phyloP scores from a whole-genome alignment of 2,888 invertebrate genomes.

The Drosophila recens region DNA sequence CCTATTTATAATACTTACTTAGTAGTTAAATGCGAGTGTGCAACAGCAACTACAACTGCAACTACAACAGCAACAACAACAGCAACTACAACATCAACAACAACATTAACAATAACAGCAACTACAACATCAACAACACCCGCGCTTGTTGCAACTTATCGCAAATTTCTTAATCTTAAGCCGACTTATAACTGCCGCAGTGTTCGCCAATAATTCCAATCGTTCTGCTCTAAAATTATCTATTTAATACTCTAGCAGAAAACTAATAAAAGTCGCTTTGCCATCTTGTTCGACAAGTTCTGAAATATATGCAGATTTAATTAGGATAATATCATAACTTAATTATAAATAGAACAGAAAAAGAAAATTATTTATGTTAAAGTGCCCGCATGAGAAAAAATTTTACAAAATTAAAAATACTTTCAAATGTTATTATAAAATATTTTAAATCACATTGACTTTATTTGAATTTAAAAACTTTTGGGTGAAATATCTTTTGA shows the following conservation, averaged over 20 bases:
- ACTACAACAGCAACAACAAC: slow-evolving; percentile 22
- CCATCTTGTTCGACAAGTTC: neutral
- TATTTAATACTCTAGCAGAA: slow-evolving; percentile 25
- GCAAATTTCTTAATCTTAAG: slow-evolving; percentile 61
- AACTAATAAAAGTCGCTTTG: slow-evolving; percentile 2
- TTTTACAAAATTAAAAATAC: neutral
- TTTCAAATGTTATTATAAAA: neutral
- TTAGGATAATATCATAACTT: neutral
- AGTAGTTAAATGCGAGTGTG: slow-evolving; percentile 28
- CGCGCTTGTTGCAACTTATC: slow-evolving; percentile 46
- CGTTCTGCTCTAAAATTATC: slow-evolving; percentile 19
- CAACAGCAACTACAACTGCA: slow-evolving; percentile 25
- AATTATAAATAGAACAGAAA: neutral
- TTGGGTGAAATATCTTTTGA: too few species aligned
- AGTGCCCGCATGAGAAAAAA: too few species aligned
- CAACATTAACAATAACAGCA: slow-evolving; percentile 31
- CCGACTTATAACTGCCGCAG: slow-evolving; percentile 29
- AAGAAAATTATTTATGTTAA: neutral
- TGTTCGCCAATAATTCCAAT: slow-evolving; percentile 39
- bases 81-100: slow-evolving; percentile 10
- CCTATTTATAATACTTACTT: slow-evolving; percentile 50
- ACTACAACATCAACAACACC: slow-evolving; percentile 44
- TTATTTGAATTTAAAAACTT: too few species aligned
- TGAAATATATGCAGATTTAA: neutral
- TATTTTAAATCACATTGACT: too few species aligned